A percentile compares a stretch with the other conserved stretches of the same genome.
These are phyloP conservation scores for Phaethornis superciliosus DNA, from an alignment of 2,113 vertebrate genomes.

Conservation along the genomic window DNA sequence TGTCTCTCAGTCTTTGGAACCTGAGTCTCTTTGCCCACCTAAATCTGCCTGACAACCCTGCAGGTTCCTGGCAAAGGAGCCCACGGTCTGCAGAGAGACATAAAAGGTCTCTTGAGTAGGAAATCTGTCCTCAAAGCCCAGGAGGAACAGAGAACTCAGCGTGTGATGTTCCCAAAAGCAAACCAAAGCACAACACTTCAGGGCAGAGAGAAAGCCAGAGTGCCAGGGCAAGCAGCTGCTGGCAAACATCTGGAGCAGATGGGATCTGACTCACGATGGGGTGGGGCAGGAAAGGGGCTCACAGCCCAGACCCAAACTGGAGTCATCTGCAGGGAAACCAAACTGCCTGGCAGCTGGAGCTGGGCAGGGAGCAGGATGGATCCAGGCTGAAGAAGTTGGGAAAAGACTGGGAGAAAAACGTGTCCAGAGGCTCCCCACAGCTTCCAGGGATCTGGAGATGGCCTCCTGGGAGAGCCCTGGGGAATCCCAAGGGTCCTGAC, in stretches of 20 bases:
- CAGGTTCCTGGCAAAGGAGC: neutral
- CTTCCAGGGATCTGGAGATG: neutral
- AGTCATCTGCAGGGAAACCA: neutral
- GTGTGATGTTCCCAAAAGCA: neutral
- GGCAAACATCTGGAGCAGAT: constrained; percentile 29
- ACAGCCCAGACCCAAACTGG: neutral
- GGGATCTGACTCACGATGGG: constrained; percentile 39
- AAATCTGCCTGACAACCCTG: neutral
- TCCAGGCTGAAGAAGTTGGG: neutral
- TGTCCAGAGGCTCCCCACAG: neutral
- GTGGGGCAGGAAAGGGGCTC: constrained; percentile 58
- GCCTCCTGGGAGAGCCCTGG: neutral
- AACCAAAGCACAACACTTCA: neutral
- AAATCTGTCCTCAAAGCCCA: neutral
- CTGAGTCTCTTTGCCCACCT: neutral
- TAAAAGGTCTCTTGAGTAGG: accelerated
- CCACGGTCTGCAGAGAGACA: neutral
- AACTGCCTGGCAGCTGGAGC: neutral
- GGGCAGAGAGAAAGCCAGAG: neutral
- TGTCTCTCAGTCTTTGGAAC: constrained; percentile 1
- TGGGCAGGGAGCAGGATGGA: neutral
- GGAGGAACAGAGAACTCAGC: neutral
- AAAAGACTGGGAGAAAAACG: neutral
- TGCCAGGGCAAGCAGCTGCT: constrained; percentile 21
- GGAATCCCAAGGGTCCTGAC: neutral